A percentile compares a stretch with the other conserved stretches of the same genome.
These are phyloP conservation scores for Hassar affinis DNA, from an alignment of 2,113 vertebrate genomes.

Conservation along the genomic window DNA sequence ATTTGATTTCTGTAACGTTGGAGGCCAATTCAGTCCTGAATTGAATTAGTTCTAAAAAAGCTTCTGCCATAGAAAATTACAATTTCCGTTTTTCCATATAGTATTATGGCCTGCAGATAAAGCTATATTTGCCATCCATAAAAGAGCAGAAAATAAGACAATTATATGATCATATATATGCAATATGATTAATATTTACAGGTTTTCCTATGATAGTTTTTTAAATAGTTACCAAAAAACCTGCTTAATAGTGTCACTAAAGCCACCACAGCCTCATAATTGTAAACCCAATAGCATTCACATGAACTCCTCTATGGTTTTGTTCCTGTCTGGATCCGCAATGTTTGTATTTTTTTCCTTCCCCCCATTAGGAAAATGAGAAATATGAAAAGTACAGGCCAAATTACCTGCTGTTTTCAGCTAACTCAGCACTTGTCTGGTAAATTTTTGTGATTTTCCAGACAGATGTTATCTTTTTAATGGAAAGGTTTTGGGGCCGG, in stretches of 20 bases:
- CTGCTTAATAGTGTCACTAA: background rate
- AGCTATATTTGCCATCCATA: background rate
- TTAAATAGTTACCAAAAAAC: background rate
- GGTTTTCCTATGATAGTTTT: background rate
- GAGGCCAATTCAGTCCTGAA: background rate
- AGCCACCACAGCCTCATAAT: background rate
- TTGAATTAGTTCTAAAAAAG: background rate
- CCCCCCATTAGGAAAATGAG: too few relatives aligned
- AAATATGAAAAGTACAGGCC: too few relatives aligned
- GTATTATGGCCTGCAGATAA: background rate
- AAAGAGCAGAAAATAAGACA: background rate
- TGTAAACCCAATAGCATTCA: background rate
- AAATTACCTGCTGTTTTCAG: too few relatives aligned
- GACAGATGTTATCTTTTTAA: too few relatives aligned
- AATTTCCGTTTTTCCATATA: background rate
- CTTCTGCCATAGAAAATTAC: background rate
- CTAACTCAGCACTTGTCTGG: too few relatives aligned
- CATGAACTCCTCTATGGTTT: background rate
- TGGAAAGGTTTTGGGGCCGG: too few relatives aligned
- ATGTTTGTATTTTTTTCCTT: too few relatives aligned
- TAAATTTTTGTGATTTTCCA: too few relatives aligned
- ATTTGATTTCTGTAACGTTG: constrained; percentile 2
- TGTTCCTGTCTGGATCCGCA: too few relatives aligned
- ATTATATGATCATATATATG: background rate
- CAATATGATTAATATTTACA: background rate